Evolutionary conservation across 2,113 vertebrate genomes (phyloP), one percentile per base, ranked within the genome.

Genomic region (Pycnonotus jocosus): DNA sequence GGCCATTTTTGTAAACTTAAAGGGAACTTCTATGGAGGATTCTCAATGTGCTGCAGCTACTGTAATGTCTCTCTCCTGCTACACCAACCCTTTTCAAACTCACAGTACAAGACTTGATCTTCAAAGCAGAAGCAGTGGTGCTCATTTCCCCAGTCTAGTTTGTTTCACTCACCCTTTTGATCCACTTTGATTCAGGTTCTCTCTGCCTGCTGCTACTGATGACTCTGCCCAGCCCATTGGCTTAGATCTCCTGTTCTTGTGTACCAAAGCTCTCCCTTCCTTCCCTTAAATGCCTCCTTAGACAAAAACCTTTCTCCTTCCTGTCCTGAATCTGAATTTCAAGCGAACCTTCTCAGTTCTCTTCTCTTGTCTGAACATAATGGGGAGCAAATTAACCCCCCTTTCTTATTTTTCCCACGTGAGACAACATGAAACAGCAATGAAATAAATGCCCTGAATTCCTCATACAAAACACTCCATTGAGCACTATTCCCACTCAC

Each of bases 361-460:
- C 6, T n/a, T 15, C 16, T 76, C 71, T 54, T 28, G 11, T 83
- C 42, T 73, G 64, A 91, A 69, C 66, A 40, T 66, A 87, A 57
- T 37, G 11, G 48, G 44, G 66, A 86, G 58, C 21, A 82, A 66
- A 95, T 90, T 79, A 94, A 94, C 42, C 58, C 17, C 54, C 57
- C 37, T 86, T 83, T 88, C 80, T 77, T 50, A 54, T 66, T 42
- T 30, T n/a, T 85, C 90, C 57, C 35, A 66, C 13, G 8, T 27
- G 18, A 93, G 47, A 93, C 51, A 91, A 77, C 28, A 54, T 47
- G 70, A 87, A 92, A 91, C 23, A 89, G 38, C 58, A 91, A 72
- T 72, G 62, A 94, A 96, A 92, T 77, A 85, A 91, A 91, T 80
- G 50, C 61, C 38, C 78, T 58, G 38, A 88, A 54, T 80, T 90